A percentile compares a stretch with the other conserved stretches of the same genome.
phyloP scores from a whole-genome alignment of 2,113 vertebrate genomes.

The Peromyscus maniculatus region DNA sequence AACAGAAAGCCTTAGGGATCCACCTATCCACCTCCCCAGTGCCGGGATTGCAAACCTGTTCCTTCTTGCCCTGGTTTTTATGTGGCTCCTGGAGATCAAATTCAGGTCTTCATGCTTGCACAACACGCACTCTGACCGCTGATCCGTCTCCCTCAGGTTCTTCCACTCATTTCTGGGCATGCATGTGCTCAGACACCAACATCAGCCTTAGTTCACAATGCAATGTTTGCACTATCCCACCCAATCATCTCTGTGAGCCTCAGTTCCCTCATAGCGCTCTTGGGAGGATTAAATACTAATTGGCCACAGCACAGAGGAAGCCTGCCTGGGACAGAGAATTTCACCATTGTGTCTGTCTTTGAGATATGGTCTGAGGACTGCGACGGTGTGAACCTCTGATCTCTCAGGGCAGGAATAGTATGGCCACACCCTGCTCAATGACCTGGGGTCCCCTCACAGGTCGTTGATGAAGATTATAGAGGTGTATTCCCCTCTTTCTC shows the following conservation, averaged over 20 bases:
- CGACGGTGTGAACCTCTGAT: not conserved
- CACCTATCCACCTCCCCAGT: not conserved
- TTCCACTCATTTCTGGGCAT: not conserved
- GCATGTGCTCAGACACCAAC: not conserved
- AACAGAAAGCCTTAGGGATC: not conserved
- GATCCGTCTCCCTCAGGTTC: not conserved
- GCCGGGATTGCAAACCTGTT: not conserved
- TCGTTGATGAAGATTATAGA: not conserved
- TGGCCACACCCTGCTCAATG: too few relatives aligned
- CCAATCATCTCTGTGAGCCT: not conserved
- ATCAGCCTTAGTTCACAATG: accelerated
- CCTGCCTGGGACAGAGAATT: accelerated
- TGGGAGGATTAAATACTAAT: not conserved
- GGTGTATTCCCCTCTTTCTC: not conserved
- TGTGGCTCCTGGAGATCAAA: not conserved
- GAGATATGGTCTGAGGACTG: not conserved
- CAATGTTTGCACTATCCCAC: not conserved
- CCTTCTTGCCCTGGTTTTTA: not conserved
- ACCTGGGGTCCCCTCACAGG: not conserved
- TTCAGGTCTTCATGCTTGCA: not conserved
- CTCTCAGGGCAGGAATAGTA: not conserved
- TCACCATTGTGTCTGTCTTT: accelerated
- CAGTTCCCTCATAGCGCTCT: accelerated
- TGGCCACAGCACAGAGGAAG: not conserved
- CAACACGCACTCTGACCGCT: not conserved